Evolutionary conservation across 2,797 vertebrate genomes (phyloP).

Genomic region (Falco biarmicus): DNA sequence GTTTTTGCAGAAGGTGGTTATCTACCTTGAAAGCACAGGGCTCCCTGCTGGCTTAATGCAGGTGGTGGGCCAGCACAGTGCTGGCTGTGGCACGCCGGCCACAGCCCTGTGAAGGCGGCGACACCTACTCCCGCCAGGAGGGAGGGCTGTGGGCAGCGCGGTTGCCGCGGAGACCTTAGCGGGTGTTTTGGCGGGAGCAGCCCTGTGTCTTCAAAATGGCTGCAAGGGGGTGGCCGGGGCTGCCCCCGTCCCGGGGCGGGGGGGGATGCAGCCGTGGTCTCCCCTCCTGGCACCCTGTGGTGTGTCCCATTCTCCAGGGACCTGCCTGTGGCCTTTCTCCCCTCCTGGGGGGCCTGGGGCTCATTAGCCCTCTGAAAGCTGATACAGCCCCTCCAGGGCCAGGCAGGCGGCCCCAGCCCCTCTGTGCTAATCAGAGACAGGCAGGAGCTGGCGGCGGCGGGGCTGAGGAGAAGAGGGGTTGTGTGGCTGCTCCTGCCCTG

Average conservation of each 20-base stretch:
- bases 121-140: not conserved
- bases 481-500: not conserved
- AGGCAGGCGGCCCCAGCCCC: not conserved
- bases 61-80: not conserved
- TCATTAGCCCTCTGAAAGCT: slow-evolving; percentile 52
- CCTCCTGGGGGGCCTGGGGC: not conserved
- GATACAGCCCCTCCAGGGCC: slow-evolving; percentile 15
- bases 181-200: not conserved
- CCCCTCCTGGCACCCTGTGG: not conserved
- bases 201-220: not conserved
- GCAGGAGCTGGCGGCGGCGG: not conserved
- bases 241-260: not conserved
- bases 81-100: not conserved
- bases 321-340: not conserved
- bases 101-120: not conserved
- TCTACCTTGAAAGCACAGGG: not conserved
- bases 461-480: not conserved
- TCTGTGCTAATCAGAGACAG: slow-evolving; percentile 57
- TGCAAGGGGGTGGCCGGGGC: not conserved
- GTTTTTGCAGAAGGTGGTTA: not conserved
- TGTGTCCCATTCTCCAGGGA: not conserved
- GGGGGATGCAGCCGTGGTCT: accelerated
- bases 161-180: not conserved
- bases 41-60: not conserved
- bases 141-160: accelerated